phyloP scores from a whole-genome alignment of 2,888 invertebrate genomes.

The Rhopalosiphum nymphaeae region DNA sequence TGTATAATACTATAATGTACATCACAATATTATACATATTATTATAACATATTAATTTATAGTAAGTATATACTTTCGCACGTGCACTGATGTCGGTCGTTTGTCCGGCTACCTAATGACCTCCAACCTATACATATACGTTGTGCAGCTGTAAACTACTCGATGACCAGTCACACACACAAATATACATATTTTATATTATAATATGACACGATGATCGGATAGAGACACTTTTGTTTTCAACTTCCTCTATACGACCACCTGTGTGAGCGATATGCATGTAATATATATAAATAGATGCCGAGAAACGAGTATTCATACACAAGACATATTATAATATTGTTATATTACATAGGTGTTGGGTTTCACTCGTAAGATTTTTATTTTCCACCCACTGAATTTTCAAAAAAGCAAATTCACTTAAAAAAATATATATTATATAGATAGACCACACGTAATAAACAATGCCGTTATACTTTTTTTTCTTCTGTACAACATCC shows the following conservation, averaged over 20 bases:
- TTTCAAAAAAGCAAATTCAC: not conserved
- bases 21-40: not conserved
- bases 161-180: not conserved
- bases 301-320: not conserved
- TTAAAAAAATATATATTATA: not conserved
- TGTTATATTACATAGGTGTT: not conserved
- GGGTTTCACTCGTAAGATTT: not conserved
- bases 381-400: not conserved
- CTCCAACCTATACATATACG: not conserved
- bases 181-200: not conserved
- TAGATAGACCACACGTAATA: not conserved
- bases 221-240: not conserved
- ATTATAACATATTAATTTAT: not conserved
- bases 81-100: not conserved
- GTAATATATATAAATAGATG: not conserved
- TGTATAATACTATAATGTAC: not conserved
- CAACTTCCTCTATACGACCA: not conserved
- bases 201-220: not conserved
- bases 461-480: not conserved
- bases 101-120: not conserved
- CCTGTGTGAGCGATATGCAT: not conserved
- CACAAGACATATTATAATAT: not conserved
- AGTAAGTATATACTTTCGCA: constrained; percentile 7
- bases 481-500: not conserved
- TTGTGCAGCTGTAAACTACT: not conserved